Base-by-base conservation (phyloP, 2,797 vertebrate species). In the Phalloptychus januarius region DNA sequence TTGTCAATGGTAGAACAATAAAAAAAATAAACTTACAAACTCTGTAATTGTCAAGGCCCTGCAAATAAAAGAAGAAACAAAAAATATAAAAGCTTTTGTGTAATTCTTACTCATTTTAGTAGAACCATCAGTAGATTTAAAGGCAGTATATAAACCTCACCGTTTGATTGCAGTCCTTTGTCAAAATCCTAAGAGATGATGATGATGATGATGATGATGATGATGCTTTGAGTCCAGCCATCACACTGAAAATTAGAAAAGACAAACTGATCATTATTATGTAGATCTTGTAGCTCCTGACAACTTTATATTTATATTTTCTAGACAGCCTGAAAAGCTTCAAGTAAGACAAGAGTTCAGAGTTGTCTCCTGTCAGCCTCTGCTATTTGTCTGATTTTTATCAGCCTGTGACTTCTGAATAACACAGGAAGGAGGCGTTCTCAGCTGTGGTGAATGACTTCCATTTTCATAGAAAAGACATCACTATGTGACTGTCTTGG, bases 151-250 rank as follows among this genome's bases (percentile, higher is more conserved):
- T 33, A 33, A 82, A 67, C 12, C 83, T 91, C 71, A 96, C 95
- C 84, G n/a, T 5, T 46, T 92, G 93, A 33, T 45, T 90, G 84
- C 94, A 96, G 80, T 89, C 23, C 36, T 77, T 18, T 7, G 92
- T 75, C 40, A 95, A 61, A 72, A 87, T 83, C 83, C 81, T 75
- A 11, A 95, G 87, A 80, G 82, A 70, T 28, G n/a, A 73, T 33
- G 87, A 81, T 0, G 74, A 84, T 52, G 8, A 1, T 0, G 61
- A 4, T 50, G 72, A 85, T 44, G 45, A 20, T 20, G 33, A 65
- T 8, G 71, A 80, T 25, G 28, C 33, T 36, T 54, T 20, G 5
- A 85, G 38, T 48, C 75, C 76, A 63, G 74, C 28, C 33, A 71
- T 50, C 5, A 90, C 76, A 82, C 38, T 87, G 3, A 86, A 78